Base-by-base conservation (phyloP, 2,888 invertebrate species). In the Bellardia pandia region DNA sequence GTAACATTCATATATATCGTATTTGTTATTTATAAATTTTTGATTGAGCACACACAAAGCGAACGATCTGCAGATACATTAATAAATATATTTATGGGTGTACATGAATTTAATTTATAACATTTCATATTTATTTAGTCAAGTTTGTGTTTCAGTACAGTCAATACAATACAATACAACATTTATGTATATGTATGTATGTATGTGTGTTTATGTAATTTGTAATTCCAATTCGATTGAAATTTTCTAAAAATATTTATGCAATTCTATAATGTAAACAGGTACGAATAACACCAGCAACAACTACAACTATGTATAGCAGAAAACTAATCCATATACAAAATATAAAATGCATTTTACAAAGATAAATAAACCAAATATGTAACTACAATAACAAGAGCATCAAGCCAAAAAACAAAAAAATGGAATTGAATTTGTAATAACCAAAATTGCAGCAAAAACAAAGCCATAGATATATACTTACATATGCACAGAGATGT, bases 201-300 rank as follows among this genome's bases (percentile, higher is more conserved):
- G 13, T 7, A 4, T 7, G 14, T 56, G 56, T 66, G 16, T 3
- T 74, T 66, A 9, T 81, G 23, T 56, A 85, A 84, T 77, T 86
- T 86, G 83, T 71, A 86, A 76, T 86, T 86, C 74, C 75, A 78
- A 86, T 83, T 51, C 75, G 75, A 64, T 71, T 75, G 51, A 23
- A 82, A 48, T 37, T 60, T 72, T 58, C 14, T 1, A 23, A 3
- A 37, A 16, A 68, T 45, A 68, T 79, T 42, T 62, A 79, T 85
- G 64, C 53, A 85, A 23, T 60, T 75, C 33, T 64, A 37, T 62
- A 53, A 40, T 78, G 9, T 33, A 51, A 68, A 33, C 74, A 62
- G 37, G 13, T 56, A 62, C 0, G 2, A 48, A 75, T 53, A 45
- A 33, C 40, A 62, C n/a, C 14, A 68, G n/a, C 40, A 33, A 53